A percentile compares a stretch with the other conserved stretches of the same genome.
Evolutionary conservation across 2,113 vertebrate species (phyloP).

Genomic region (Eidolon helvum): DNA sequence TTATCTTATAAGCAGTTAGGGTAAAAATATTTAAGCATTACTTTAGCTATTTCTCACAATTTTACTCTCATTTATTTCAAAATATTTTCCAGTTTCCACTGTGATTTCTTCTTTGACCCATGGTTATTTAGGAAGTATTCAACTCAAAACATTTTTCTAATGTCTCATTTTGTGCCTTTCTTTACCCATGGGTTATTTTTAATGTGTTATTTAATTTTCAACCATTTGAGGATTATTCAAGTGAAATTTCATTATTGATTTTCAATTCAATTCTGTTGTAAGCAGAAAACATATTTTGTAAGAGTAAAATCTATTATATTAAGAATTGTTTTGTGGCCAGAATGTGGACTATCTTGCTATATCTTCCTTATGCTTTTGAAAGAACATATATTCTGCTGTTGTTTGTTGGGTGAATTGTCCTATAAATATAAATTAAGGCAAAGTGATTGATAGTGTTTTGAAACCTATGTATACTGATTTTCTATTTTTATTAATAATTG

Average conservation of each 20-base stretch:
- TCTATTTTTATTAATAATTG: background rate
- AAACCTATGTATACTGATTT: background rate
- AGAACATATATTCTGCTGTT: background rate
- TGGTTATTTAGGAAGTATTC: background rate
- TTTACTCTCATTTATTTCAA: background rate
- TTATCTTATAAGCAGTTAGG: background rate
- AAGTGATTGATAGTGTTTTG: background rate
- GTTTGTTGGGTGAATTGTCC: background rate
- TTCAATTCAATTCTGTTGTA: background rate
- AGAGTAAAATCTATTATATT: background rate
- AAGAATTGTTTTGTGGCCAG: background rate
- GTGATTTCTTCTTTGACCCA: background rate
- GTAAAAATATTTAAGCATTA: background rate
- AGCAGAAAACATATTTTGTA: background rate
- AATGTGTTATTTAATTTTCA: background rate
- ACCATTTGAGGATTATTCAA: background rate
- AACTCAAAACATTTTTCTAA: background rate
- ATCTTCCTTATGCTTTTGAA: background rate
- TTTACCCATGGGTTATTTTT: background rate
- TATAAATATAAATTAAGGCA: background rate
- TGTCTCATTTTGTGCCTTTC: background rate
- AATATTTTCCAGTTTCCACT: background rate
- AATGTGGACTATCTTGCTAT: background rate
- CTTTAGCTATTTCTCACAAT: background rate
- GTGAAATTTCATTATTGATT: background rate